Conservation (phyloP, 2,888 invertebrate genomes). For the Blera fallax region DNA sequence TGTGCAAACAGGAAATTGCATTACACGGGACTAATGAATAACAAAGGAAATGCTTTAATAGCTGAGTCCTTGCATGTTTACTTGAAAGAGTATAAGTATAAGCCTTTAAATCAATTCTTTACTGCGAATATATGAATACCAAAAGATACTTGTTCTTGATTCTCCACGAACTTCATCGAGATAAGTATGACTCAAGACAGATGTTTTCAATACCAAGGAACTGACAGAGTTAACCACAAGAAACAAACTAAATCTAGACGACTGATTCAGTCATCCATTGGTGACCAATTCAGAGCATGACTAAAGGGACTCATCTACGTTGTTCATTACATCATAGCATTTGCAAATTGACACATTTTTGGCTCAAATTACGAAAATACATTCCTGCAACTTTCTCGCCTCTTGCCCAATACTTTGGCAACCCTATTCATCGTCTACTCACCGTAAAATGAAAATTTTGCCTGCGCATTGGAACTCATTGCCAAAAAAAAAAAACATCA, state of each 20-base stretch:
- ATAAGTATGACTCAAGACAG: too few species aligned
- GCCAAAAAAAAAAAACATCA: not conserved
- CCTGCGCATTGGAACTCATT: not conserved
- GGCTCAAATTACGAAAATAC: not conserved
- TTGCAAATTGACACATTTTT: not conserved
- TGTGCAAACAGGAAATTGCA: constrained; percentile 16
- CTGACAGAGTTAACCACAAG: too few species aligned
- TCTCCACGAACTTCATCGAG: too few species aligned
- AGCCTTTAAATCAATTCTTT: too few species aligned
- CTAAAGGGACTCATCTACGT: not conserved
- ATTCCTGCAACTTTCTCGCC: not conserved
- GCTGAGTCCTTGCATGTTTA: too few species aligned
- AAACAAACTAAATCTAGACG: too few species aligned
- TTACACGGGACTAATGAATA: not conserved
- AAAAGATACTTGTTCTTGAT: too few species aligned
- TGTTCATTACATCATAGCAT: not conserved
- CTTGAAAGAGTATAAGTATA: too few species aligned
- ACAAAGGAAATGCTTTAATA: not conserved
- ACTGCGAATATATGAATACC: too few species aligned
- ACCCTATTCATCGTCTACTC: not conserved
- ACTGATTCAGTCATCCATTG: too few species aligned
- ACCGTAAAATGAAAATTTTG: not conserved
- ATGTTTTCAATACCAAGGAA: too few species aligned
- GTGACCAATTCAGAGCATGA: not conserved
- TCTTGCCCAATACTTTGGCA: not conserved